Evolutionary conservation across 2,113 vertebrate genomes (phyloP), one percentile per base, ranked within the genome.

Genomic region (Tachycineta bicolor): DNA sequence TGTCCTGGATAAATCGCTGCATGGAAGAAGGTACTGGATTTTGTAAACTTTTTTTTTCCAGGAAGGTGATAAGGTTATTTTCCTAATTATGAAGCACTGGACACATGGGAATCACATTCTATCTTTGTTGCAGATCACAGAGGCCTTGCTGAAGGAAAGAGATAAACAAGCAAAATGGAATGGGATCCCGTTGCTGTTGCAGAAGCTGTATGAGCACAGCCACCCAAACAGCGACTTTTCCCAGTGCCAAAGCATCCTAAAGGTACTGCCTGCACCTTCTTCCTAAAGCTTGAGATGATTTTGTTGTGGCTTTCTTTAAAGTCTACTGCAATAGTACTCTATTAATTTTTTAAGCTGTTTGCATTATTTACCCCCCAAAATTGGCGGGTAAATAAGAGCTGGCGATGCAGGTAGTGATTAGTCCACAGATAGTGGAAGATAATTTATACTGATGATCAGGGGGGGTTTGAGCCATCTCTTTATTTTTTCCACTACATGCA

Each of bases 101-200:
- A 15, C 81, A 43, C 77, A 4, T 63, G 79, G 59, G 58, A 87
- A 41, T 86, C 49, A 10, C 1, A 0, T 83, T 85, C 7, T 90
- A 74, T 23, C 60, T 52, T 85, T 19, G 2, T 96, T 94, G 55
- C 91, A 99, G 99, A 98, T 99, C 89, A 98, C 99, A 68, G 98
- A 98, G 96, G 98, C 98, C 50, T 98, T 99, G 97, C 97, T 99
- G 84, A 98, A 98, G 39, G 99, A 99, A 84, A 98, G 99, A 91
- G 99, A 99, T 93, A 99, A 99, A 94, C 98, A 98, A 49, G 99
- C 98, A 28, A 99, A 99, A 93, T 99, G 99, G 99, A 98, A 99
- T 90, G 99, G 99, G 93, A 99, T 99, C 97, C 99, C 99, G 39
- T 96, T 98, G 62, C 97, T 99, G 67, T 96, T 99, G 84, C 98